Evolutionary conservation across 2,113 vertebrate species (phyloP).

Genomic region (Pseudolaguvia tuberculata): DNA sequence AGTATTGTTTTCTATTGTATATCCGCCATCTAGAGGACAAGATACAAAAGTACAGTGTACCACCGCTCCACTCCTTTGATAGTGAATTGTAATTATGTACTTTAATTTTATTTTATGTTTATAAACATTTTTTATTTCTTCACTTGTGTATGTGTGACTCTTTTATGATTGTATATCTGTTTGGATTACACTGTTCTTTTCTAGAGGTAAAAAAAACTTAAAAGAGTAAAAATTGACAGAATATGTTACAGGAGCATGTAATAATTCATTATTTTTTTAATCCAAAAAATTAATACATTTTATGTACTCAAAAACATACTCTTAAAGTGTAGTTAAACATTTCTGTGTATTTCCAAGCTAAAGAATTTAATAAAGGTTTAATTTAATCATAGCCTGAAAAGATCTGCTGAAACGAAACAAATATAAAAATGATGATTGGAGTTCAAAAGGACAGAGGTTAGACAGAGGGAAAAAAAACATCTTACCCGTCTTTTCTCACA

Average conservation of each 20-base stretch:
- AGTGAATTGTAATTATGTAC: neutral
- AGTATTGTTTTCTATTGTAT: neutral
- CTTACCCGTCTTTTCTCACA: slow-evolving; percentile 41
- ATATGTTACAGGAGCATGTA: neutral
- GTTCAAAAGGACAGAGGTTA: slow-evolving; percentile 10
- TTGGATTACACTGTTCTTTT: neutral
- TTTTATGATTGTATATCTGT: neutral
- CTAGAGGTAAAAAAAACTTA: too few relatives aligned
- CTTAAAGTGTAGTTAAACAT: neutral
- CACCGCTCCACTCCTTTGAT: neutral
- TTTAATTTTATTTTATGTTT: neutral
- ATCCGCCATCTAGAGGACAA: slow-evolving; percentile 36
- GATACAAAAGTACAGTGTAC: slow-evolving; percentile 5
- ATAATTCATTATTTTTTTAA: neutral
- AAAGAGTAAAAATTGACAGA: neutral
- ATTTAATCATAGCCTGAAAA: slow-evolving; percentile 2
- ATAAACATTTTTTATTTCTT: neutral
- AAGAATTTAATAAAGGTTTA: neutral
- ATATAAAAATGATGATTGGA: neutral
- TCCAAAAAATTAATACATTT: too few relatives aligned
- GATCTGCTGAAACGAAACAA: slow-evolving; percentile 1
- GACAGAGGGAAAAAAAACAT: slow-evolving; percentile 9
- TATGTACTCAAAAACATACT: neutral
- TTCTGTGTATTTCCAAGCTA: neutral
- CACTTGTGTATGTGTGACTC: neutral